Conservation (phyloP, 2,113 vertebrate genomes). For the Toxotes chatareus region DNA sequence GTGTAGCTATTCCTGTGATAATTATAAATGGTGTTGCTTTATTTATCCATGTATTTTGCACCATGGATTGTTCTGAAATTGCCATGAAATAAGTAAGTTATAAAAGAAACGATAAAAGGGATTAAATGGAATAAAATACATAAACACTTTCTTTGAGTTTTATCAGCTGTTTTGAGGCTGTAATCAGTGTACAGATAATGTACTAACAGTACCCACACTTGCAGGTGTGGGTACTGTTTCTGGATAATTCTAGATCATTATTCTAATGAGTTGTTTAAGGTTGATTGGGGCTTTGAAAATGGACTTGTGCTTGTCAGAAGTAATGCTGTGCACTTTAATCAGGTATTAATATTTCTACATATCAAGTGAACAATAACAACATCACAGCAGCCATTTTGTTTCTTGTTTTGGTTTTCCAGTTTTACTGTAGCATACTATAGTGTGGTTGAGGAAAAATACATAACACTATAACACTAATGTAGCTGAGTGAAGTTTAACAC, state of each 20-base stretch:
- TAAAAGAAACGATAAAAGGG: conserved; percentile 12
- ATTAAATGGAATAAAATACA: background rate
- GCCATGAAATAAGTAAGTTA: background rate
- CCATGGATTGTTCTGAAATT: background rate
- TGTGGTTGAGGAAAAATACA: background rate
- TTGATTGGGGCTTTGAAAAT: background rate
- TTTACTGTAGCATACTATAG: background rate
- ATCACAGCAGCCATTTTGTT: background rate
- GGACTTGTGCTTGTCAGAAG: background rate
- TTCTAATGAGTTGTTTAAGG: background rate
- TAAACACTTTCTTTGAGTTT: background rate
- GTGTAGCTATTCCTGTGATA: background rate
- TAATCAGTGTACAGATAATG: background rate
- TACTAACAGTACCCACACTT: no score
- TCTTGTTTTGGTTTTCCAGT: background rate
- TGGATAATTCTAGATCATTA: background rate
- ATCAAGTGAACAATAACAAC: conserved; percentile 13
- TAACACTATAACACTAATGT: conserved; percentile 23
- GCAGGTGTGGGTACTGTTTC: background rate
- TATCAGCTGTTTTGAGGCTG: background rate
- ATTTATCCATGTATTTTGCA: background rate
- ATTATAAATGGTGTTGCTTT: background rate
- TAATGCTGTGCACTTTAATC: conserved; percentile 18
- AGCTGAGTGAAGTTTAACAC: conserved; percentile 1
- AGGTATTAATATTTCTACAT: conserved; percentile 24